Percentiles rank a stretch among this genome's conserved stretches.
Conservation (phyloP, 2,113 vertebrate genomes). For the Calypte anna region DNA sequence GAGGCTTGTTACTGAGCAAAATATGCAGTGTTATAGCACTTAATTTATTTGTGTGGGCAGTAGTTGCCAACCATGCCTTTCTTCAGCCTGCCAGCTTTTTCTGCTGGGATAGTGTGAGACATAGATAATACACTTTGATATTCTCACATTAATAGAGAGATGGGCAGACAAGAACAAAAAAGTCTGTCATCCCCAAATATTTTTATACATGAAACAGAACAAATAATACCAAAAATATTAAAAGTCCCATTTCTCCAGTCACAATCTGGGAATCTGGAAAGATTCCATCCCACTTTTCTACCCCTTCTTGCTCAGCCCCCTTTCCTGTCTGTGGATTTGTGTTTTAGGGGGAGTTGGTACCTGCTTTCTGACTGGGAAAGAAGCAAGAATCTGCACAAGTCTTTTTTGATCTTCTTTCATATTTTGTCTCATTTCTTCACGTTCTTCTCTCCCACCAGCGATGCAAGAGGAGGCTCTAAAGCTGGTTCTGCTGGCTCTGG, state of each 20-base stretch:
- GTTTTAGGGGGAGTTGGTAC: neutral
- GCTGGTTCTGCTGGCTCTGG: constrained; percentile 93
- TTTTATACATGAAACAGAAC: neutral
- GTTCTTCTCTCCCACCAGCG: constrained; percentile 72
- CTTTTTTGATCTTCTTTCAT: neutral
- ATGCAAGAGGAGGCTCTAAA: constrained; percentile 99
- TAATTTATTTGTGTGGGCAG: neutral
- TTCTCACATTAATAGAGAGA: neutral
- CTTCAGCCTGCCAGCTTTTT: neutral
- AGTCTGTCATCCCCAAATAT: neutral
- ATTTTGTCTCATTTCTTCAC: neutral
- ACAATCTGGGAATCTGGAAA: neutral
- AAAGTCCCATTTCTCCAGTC: neutral
- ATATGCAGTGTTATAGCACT: neutral
- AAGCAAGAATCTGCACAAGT: neutral
- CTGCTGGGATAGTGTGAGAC: neutral
- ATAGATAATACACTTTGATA: neutral
- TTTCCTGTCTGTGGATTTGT: neutral
- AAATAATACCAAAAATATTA: neutral
- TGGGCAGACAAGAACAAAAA: neutral
- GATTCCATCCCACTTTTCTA: neutral
- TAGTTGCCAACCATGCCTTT: neutral
- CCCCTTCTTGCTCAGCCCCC: neutral
- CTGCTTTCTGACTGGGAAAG: neutral
- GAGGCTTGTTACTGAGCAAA: neutral